A percentile compares a stretch with the other conserved stretches of the same genome.
Conservation (phyloP, 2,113 vertebrate genomes). For the Brevimyrus niger region DNA sequence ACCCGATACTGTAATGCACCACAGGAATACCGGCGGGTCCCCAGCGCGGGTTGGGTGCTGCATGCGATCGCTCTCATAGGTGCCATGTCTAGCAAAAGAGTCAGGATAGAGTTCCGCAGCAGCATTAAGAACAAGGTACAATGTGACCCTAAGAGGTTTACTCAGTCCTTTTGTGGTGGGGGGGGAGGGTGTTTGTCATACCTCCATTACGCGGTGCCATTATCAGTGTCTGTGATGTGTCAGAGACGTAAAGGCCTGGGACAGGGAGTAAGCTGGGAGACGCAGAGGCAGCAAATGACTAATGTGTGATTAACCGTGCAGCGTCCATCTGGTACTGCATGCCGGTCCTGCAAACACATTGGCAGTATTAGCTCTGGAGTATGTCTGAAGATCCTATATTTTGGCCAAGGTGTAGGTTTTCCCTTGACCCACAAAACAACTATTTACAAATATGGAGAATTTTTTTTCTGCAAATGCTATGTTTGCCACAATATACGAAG, state of each 20-base stretch:
- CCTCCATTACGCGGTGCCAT: not conserved
- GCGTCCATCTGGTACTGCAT: not conserved
- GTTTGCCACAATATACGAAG: not conserved
- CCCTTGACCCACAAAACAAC: not conserved
- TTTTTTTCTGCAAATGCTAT: not conserved
- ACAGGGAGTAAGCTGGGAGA: not conserved
- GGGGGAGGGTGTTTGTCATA: too few relatives aligned
- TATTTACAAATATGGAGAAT: not conserved
- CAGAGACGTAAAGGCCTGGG: not conserved
- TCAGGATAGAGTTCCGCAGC: not conserved
- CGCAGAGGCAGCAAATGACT: not conserved
- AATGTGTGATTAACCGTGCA: not conserved
- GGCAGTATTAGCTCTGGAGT: not conserved
- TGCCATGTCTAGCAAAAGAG: not conserved
- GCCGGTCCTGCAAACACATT: not conserved
- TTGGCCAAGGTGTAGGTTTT: not conserved
- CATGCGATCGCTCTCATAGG: conserved; percentile 16
- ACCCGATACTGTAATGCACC: conserved; percentile 42
- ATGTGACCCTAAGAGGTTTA: not conserved
- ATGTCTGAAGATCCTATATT: not conserved
- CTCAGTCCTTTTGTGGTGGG: not conserved
- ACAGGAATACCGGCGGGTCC: conserved; percentile 29
- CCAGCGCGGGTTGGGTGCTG: conserved; percentile 24
- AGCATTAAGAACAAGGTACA: not conserved
- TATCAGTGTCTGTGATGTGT: not conserved